These are phyloP conservation scores for Bothrops alternatus DNA, from an alignment of 2,797 vertebrate genomes.

Conservation along the genomic window DNA sequence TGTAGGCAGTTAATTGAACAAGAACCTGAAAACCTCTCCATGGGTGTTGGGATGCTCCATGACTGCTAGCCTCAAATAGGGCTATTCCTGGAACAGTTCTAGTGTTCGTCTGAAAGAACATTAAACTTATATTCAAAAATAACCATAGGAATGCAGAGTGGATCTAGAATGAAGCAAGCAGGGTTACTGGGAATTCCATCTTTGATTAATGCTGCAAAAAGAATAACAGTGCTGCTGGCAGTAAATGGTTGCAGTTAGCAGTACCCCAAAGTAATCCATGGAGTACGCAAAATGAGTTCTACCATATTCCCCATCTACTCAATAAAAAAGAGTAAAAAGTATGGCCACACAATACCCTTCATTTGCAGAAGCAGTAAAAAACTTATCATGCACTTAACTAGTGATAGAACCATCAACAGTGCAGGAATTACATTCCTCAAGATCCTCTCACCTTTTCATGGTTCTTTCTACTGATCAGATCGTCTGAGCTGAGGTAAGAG, in stretches of 20 bases:
- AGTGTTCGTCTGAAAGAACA: background rate
- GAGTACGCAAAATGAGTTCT: background rate
- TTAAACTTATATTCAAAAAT: background rate
- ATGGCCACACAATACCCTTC: background rate
- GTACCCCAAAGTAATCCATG: background rate
- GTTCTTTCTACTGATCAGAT: background rate
- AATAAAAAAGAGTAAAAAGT: background rate
- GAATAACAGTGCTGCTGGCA: background rate
- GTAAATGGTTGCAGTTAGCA: background rate
- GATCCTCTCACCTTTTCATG: background rate
- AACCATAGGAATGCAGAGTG: background rate
- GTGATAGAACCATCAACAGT: background rate
- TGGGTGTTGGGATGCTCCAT: background rate
- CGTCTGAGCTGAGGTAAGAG: background rate
- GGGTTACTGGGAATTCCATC: background rate
- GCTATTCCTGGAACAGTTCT: background rate
- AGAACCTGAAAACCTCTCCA: background rate
- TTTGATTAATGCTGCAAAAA: background rate
- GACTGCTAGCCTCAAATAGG: background rate
- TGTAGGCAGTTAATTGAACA: background rate
- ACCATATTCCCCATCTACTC: background rate
- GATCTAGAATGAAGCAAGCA: background rate
- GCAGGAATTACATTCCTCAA: background rate
- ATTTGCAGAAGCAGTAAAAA: background rate
- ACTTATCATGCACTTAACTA: background rate